Evolutionary conservation across 2,113 vertebrate species (phyloP).

Genomic region (Illadopsis cleaveri): DNA sequence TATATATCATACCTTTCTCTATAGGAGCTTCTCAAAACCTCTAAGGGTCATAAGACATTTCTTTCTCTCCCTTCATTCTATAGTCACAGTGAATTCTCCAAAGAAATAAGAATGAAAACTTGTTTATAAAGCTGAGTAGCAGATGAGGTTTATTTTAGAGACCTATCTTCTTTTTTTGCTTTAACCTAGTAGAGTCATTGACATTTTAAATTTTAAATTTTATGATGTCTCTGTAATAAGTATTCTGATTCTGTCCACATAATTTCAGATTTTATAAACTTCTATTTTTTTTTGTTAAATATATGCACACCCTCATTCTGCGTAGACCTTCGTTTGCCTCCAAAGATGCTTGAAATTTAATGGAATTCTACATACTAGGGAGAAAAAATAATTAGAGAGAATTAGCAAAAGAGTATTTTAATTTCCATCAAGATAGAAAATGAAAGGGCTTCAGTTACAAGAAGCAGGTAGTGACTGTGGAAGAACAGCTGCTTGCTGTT

Average conservation of each 20-base stretch:
- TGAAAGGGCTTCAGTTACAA: not conserved
- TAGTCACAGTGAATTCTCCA: not conserved
- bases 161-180: not conserved
- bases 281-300: not conserved
- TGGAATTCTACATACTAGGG: not conserved
- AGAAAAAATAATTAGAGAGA: not conserved
- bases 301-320: not conserved
- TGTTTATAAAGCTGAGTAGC: not conserved
- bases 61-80: not conserved
- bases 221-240: not conserved
- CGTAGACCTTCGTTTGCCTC: not conserved
- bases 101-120: not conserved
- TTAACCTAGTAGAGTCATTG: not conserved
- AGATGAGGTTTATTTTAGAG: not conserved
- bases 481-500: constrained; percentile 13
- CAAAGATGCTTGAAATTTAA: not conserved
- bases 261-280: not conserved
- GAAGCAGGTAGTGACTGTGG: not conserved
- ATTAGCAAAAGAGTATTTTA: not conserved
- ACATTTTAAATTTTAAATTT: not conserved
- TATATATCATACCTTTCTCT: not conserved
- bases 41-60: not conserved
- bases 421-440: not conserved
- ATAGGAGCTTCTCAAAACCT: not conserved
- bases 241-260: not conserved